phyloP scores from a whole-genome alignment of 2,113 vertebrate species.

The Perca schrenkii region DNA sequence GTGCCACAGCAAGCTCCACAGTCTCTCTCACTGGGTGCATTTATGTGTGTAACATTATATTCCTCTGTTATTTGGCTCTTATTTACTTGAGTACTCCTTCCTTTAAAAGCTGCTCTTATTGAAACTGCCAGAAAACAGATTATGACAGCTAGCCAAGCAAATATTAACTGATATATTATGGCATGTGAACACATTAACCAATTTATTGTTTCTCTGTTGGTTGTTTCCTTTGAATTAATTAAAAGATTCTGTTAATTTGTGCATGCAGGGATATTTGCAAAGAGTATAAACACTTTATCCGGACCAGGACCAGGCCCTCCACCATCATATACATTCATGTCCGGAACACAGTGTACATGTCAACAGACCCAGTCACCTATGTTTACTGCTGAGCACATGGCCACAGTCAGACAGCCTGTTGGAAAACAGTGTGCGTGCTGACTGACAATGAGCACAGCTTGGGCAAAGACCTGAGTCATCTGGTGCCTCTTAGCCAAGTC shows the following conservation, averaged over 20 bases:
- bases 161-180: conserved; percentile 15
- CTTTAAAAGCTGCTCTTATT: conserved; percentile 33
- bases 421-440: conserved; percentile 50
- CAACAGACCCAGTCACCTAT: conserved; percentile 48
- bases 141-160: conserved; percentile 21
- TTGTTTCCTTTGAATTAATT: background rate
- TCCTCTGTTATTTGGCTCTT: conserved; percentile 50
- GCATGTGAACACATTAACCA: conserved; percentile 18
- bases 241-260: background rate
- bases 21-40: conserved; percentile 56
- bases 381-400: conserved; percentile 67
- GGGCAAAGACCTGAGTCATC: conserved; percentile 77
- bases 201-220: conserved; percentile 4
- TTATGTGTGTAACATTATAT: conserved; percentile 61
- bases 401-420: conserved; percentile 58
- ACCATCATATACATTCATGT: background rate
- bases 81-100: conserved; percentile 5
- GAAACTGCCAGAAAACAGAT: conserved; percentile 26
- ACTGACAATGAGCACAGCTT: conserved; percentile 66
- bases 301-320: background rate
- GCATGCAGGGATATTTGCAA: background rate
- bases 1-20: conserved; percentile 39
- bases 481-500: conserved; percentile 63
- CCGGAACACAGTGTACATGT: conserved; percentile 36
- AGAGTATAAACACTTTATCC: background rate